These are phyloP conservation scores for Anneissia japonica DNA, from an alignment of 35 echinoderm and acorn worm genomes.

Conservation along the genomic window DNA sequence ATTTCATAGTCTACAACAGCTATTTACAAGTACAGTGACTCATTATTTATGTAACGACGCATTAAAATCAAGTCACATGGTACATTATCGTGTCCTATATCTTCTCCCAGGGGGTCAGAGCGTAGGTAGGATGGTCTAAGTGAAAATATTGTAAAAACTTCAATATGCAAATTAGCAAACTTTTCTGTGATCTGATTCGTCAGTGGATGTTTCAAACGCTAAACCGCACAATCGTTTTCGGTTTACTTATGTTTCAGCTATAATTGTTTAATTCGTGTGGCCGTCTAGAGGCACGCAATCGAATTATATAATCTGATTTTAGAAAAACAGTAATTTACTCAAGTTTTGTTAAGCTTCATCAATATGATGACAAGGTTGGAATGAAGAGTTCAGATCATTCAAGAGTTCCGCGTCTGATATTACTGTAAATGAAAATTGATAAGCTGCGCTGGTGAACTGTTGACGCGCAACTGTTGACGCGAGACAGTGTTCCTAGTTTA, in stretches of 20 bases:
- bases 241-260: background rate
- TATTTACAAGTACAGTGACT: no score
- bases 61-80: no score
- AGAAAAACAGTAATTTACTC: background rate
- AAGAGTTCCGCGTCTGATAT: background rate
- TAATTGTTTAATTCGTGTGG: conserved; percentile 1
- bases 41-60: no score
- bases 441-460: background rate
- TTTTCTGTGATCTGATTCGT: background rate
- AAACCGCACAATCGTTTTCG: background rate
- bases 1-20: no score
- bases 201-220: background rate
- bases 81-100: no score
- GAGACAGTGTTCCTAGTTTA: background rate
- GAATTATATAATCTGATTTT: background rate
- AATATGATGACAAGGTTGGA: background rate
- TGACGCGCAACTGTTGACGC: background rate
- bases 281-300: background rate
- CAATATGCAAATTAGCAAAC: background rate
- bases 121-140: no score
- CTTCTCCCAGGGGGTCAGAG: no score
- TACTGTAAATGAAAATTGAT: background rate
- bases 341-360: background rate
- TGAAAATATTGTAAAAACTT: background rate
- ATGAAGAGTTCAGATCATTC: background rate